Percentiles rank a stretch among this genome's conserved stretches.
These are phyloP conservation scores for Rhea pennata DNA, from an alignment of 2,113 vertebrate species.

Conservation along the genomic window DNA sequence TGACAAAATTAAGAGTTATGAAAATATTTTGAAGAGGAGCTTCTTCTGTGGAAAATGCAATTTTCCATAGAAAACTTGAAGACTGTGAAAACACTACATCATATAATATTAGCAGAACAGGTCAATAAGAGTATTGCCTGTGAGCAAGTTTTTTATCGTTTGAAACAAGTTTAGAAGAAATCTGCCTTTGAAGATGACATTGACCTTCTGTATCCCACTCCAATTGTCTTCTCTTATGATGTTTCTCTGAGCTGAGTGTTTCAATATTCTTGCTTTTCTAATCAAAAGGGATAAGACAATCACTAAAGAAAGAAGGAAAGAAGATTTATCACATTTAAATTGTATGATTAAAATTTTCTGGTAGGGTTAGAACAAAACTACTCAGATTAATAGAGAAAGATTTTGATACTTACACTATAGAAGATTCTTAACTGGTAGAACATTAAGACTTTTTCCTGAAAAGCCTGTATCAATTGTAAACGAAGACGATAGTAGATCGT, in stretches of 20 bases:
- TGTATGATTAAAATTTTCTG: neutral
- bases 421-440: neutral
- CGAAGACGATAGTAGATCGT: neutral
- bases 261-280: neutral
- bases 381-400: neutral
- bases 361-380: neutral
- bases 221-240: neutral
- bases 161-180: constrained; percentile 9
- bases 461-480: neutral
- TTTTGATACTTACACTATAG: neutral
- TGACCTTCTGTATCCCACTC: neutral
- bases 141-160: neutral
- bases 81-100: neutral
- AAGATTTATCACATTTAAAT: neutral
- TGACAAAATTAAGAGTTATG: neutral
- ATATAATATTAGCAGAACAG: neutral
- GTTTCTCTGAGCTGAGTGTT: neutral
- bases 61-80: neutral
- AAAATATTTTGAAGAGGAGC: neutral
- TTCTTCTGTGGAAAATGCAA: neutral
- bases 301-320: neutral
- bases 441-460: neutral
- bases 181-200: neutral
- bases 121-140: neutral
- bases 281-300: neutral